phyloP scores from a whole-genome alignment of 1,140 invertebrate species.

The Drosophila saltans region DNA sequence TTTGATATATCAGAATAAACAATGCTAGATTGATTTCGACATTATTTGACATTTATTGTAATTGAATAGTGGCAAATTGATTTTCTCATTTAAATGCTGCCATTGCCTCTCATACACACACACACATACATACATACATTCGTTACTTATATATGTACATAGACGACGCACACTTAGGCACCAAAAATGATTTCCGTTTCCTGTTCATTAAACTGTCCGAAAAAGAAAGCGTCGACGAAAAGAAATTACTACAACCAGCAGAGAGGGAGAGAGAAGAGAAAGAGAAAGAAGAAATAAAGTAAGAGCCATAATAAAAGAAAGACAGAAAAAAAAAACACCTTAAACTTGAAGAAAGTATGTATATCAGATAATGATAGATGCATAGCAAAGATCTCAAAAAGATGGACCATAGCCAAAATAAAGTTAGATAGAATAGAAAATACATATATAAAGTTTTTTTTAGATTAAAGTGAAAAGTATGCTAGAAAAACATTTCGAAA shows the following conservation, averaged over 20 bases:
- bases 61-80: not conserved
- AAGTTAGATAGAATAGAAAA: not conserved
- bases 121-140: not conserved
- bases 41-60: slow-evolving; percentile 4
- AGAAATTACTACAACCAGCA: slow-evolving; percentile 28
- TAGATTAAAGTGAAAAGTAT: too few relatives aligned
- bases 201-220: slow-evolving; percentile 73
- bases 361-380: not conserved
- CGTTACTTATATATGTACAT: not conserved
- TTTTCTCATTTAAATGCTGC: not conserved
- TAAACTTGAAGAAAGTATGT: not conserved
- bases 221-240: slow-evolving; percentile 65
- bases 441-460: not conserved
- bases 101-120: not conserved
- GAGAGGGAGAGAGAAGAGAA: not conserved
- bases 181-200: slow-evolving; percentile 73
- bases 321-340: slow-evolving; percentile 4
- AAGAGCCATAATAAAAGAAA: slow-evolving; percentile 26
- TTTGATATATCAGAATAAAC: too few relatives aligned
- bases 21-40: not conserved
- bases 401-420: not conserved
- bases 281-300: slow-evolving; percentile 16
- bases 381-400: not conserved
- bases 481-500: too few relatives aligned
- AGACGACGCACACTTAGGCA: slow-evolving; percentile 13